Base-by-base conservation (phyloP, 1,140 invertebrate species). In the Pemphigus obesinymphae region DNA sequence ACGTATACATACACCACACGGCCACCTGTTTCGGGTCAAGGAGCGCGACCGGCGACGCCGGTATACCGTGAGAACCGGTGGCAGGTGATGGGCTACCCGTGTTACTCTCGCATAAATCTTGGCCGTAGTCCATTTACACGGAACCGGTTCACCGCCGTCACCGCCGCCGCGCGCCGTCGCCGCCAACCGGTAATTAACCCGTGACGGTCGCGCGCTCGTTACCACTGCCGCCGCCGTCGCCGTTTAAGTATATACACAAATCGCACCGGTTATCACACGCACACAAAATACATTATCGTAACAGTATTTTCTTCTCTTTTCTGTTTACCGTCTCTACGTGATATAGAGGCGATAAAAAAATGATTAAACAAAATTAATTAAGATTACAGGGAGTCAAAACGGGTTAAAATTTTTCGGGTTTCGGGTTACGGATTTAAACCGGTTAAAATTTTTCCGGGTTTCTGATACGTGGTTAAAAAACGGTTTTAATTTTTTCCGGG, bases 21-120 rank as follows among this genome's bases (percentile, higher is more conserved):
- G 37, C 53, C 76, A 80, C 76, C 76, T 80, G 76, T 80, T 80
- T 43, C 55, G 76, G 76, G 76, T 80, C 76, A 80, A 63, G 76
- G 76, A 80, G 76, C 53, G 55, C 75, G 50, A n/a, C n/a, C 53
- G 34, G 55, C 73, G 45, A 31, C 53, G 34, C 48, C 43, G 43
- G 43, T 31, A n/a, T 43, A 80, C 76, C 76, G 76, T 80, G 76
- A 80, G 76, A 80, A 80, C 76, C 29, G 23, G 1, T 5, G 55
- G 76, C 76, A 80, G 76, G 76, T 80, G 76, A 61, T 63, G 76
- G 75, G 76, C 76, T 80, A 80, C 76, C 55, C 45, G 76, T 80
- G 55, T 80, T 80, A 80, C 76, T 80, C 76, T 80, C 76, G 76
- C 55, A 80, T 80, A 80, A 80, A 80, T 80, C 76, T 80, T 80